Evolutionary conservation across 2,113 vertebrate species (phyloP), one percentile per base, ranked within the genome.

Genomic region (Sclerurus mexicanus): DNA sequence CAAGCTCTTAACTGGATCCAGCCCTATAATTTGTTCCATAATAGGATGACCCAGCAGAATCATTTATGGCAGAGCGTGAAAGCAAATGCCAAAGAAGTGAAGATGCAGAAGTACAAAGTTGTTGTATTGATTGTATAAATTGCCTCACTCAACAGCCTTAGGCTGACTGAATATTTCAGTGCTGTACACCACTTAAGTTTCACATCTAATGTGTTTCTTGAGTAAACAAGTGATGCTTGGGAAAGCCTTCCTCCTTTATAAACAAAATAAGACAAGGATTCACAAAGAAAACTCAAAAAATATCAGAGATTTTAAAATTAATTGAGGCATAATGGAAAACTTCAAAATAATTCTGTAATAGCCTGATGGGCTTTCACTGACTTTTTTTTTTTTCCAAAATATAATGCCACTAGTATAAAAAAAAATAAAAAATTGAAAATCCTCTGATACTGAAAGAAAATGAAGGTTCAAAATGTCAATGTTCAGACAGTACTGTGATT

Each of bases 121-220:
- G 88, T 81, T 64, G 37, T 94, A 95, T 92, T 91, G 97, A 95
- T 91, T 72, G 52, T 22, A 84, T 55, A 97, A 95, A 96, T 90
- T 95, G 84, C 69, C 73, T 89, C 68, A 80, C 81, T 96, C 87
- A 93, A 93, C 91, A 92, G 77, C 74, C 66, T 84, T 31, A 66
- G 84, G 69, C 59, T 80, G 82, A 62, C 49, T 80, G 76, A 96
- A 95, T 96, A 97, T 93, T 96, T 96, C 80, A 97, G 89, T 78
- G 68, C 58, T 75, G 35, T 58, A 40, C 22, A 12, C 27, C 68
- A 84, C 83, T 93, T 83, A 68, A 55, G 16, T 77, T 92, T 93
- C 90, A 92, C 62, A 84, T 87, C 83, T 95, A 96, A 97, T 92
- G 90, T 56, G 82, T 56, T 95, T 93, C 81, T 87, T 35, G 59